phyloP scores from a whole-genome alignment of 1,140 invertebrate genomes.

The Centruroides sculpturatus region DNA sequence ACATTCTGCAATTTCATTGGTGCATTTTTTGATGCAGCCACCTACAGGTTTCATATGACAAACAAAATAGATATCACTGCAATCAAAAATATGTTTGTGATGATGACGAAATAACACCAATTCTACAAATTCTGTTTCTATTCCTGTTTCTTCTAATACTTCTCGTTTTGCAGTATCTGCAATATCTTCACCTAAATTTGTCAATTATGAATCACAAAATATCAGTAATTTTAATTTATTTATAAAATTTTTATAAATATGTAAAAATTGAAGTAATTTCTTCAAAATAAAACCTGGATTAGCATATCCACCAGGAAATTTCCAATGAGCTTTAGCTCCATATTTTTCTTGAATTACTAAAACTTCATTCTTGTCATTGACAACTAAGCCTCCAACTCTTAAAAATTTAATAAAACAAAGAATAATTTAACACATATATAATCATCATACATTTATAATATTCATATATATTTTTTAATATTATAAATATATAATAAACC shows the following conservation, averaged over 20 bases:
- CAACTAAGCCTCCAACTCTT: conserved; percentile 67
- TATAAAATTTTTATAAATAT: no score
- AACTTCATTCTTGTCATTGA: conserved; percentile 56
- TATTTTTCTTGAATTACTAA: conserved; percentile 64
- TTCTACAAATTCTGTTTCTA: conserved; percentile 54
- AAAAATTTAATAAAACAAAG: conserved; percentile 7
- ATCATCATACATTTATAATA: no score
- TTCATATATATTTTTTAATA: no score
- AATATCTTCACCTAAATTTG: conserved; percentile 54
- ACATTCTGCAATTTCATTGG: conserved; percentile 55
- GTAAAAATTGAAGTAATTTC: no score
- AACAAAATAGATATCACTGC: conserved; percentile 71
- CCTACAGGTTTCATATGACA: conserved; percentile 50
- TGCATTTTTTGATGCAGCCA: conserved; percentile 46
- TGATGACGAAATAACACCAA: conserved; percentile 59
- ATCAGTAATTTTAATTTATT: no score
- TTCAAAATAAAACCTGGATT: conserved; percentile 45
- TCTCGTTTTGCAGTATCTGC: conserved; percentile 61
- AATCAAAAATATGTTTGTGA: conserved; percentile 48
- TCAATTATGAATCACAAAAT: no score
- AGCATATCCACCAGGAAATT: conserved; percentile 80
- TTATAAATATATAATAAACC: no score
- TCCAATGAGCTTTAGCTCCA: conserved; percentile 49
- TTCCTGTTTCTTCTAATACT: conserved; percentile 76
- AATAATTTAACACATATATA: no score